Evolutionary conservation across 2,113 vertebrate species (phyloP).

Genomic region (Antigone vipio): DNA sequence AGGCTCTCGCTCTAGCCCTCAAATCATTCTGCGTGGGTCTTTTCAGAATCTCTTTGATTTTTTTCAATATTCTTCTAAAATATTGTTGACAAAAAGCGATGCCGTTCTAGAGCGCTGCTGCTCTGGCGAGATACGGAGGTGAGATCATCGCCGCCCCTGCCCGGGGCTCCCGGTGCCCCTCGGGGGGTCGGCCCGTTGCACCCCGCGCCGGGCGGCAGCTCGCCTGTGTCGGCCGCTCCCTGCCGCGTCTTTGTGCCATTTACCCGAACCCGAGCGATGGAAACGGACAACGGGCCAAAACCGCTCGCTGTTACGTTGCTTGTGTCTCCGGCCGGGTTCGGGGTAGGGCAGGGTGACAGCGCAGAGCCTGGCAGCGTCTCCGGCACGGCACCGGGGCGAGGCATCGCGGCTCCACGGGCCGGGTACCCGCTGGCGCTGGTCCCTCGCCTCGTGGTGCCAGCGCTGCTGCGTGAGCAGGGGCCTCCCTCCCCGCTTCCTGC

Average conservation of each 20-base stretch:
- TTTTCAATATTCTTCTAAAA: not conserved
- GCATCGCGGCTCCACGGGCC: fast-evolving
- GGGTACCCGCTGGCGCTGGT: not conserved
- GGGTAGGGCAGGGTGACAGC: not conserved
- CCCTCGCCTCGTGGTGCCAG: not conserved
- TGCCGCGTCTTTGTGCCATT: fast-evolving
- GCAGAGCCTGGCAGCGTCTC: not conserved
- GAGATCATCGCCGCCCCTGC: not conserved
- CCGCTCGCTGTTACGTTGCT: fast-evolving
- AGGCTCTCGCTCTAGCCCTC: not conserved
- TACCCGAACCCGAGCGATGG: fast-evolving
- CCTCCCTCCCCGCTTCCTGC: not conserved
- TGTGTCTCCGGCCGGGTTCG: not conserved
- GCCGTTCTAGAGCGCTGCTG: not conserved
- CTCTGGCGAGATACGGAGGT: fast-evolving
- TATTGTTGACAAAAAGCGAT: fast-evolving
- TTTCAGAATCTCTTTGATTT: not conserved
- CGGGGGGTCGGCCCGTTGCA: fast-evolving
- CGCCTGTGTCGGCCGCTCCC: fast-evolving
- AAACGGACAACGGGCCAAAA: not conserved
- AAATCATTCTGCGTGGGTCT: not conserved
- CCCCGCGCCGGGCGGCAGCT: not conserved
- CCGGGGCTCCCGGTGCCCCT: not conserved
- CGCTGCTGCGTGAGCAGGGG: not conserved
- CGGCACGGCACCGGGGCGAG: not conserved